These are phyloP conservation scores for Cantharis nigra DNA, from an alignment of 2,888 invertebrate species.

Conservation along the genomic window DNA sequence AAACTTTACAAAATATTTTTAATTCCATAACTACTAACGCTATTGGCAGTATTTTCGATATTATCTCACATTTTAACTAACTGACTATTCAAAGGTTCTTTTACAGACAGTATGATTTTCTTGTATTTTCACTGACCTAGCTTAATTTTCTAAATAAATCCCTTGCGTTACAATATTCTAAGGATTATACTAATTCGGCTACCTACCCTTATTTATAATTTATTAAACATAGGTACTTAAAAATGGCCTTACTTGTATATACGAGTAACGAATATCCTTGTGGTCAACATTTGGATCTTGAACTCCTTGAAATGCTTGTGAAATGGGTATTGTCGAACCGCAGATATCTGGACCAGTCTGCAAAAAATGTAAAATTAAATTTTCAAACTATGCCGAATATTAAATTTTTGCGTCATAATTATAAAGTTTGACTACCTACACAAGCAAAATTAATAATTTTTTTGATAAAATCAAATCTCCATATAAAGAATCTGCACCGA, in stretches of 20 bases:
- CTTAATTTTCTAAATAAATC: too few species aligned
- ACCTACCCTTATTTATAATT: neutral
- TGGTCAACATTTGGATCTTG: slow-evolving; percentile 19
- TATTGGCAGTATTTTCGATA: neutral
- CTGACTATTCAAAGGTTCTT: too few species aligned
- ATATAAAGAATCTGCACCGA: neutral
- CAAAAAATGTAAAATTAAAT: slow-evolving; percentile 3
- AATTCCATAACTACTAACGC: too few species aligned
- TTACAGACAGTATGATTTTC: too few species aligned
- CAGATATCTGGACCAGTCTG: slow-evolving; percentile 26
- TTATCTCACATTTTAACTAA: neutral
- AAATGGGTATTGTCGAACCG: slow-evolving; percentile 21
- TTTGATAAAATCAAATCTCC: neutral
- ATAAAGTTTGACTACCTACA: neutral
- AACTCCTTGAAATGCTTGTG: slow-evolving; percentile 22
- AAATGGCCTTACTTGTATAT: slow-evolving; percentile 16
- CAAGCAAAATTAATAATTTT: neutral
- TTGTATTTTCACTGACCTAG: too few species aligned
- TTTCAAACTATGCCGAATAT: neutral
- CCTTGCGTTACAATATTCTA: too few species aligned
- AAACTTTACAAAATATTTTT: too few species aligned
- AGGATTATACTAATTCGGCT: neutral
- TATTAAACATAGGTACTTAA: neutral
- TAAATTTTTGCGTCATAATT: neutral
- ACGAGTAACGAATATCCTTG: slow-evolving; percentile 22